Percentiles rank a stretch among this genome's conserved stretches.
Conservation (phyloP, 1,140 invertebrate species). For the Lanistes nyassanus region DNA sequence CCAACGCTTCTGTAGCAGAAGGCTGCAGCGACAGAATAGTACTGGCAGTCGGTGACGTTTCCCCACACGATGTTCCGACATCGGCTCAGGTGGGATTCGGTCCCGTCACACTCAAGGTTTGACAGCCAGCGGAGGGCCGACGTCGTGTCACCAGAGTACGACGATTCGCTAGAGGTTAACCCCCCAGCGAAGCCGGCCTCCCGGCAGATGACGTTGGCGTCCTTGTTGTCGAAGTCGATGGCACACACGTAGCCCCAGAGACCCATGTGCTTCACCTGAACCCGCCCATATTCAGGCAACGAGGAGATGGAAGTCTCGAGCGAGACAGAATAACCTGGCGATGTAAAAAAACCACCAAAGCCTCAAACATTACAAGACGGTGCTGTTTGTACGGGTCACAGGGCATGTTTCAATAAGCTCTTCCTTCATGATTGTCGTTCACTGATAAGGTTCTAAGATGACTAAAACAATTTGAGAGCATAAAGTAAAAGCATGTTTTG, state of each 20-base stretch:
- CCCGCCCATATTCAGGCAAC: slow-evolving; percentile 23
- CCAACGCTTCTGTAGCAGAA: not conserved
- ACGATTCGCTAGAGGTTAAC: slow-evolving; percentile 29
- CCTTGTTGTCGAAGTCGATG: slow-evolving; percentile 28
- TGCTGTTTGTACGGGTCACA: too few relatives aligned
- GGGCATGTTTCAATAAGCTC: too few relatives aligned
- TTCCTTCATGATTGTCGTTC: too few relatives aligned
- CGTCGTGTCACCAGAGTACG: slow-evolving; percentile 24
- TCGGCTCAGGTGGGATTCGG: not conserved
- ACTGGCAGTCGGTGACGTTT: not conserved
- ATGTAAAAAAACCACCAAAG: too few relatives aligned
- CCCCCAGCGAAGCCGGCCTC: slow-evolving; percentile 42
- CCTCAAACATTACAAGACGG: too few relatives aligned
- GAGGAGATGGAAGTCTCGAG: not conserved
- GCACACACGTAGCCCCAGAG: slow-evolving; percentile 44
- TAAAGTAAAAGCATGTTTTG: too few relatives aligned
- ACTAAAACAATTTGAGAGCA: too few relatives aligned
- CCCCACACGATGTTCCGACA: not conserved
- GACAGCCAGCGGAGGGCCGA: not conserved
- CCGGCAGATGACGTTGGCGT: slow-evolving; percentile 47
- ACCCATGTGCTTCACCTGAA: slow-evolving; percentile 35
- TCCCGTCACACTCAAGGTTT: slow-evolving; percentile 16
- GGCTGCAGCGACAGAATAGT: not conserved
- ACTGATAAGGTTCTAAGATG: too few relatives aligned
- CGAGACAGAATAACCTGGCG: not conserved